Evolutionary conservation across 2,797 vertebrate genomes (phyloP), one percentile per base, ranked within the genome.

Genomic region (Scarus forsteni): DNA sequence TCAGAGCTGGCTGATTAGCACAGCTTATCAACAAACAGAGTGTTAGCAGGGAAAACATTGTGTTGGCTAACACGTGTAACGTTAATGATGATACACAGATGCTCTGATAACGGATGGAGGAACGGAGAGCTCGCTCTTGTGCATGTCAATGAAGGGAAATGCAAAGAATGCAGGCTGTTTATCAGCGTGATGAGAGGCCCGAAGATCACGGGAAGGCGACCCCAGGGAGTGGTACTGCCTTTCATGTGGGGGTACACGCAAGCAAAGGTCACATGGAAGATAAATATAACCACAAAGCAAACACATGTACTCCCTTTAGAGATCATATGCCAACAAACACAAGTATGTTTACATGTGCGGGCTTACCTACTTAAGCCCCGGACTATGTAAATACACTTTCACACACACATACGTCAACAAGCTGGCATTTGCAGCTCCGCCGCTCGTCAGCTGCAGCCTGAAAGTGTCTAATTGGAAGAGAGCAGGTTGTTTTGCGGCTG

Each of bases 11-110:
- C 79, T 88, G 85, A 93, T 93, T 90, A 90, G 83, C 60, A 6
- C 73, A 65, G 80, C 85, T 90, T 92, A 90, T 90, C 88, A 91
- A 81, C 87, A 87, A 62, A 77, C 76, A 56, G 76, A 69, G 78
- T 80, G 88, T 92, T 92, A 92, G 82, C 70, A 68, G 76, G 85
- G 75, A 80, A 89, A 91, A 88, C 87, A 85, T 70, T 85, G 86
- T 83, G 88, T 88, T 83, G 81, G 89, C 83, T 83, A 92, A 90
- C 88, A 89, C 85, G 63, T 89, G 92, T 88, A 89, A 85, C 66
- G 77, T 69, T 88, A 90, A 92, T 93, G 88, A 92, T 88, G 85
- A 88, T 72, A 79, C 89, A 83, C 93, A 93, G 92, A 93, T 94
- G 92, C 79, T 89, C 75, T 38, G 87, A 91, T 89, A 89, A 85